Evolutionary conservation across 2,113 vertebrate genomes (phyloP), one percentile per base, ranked within the genome.

Genomic region (Pachycephala philippinensis): DNA sequence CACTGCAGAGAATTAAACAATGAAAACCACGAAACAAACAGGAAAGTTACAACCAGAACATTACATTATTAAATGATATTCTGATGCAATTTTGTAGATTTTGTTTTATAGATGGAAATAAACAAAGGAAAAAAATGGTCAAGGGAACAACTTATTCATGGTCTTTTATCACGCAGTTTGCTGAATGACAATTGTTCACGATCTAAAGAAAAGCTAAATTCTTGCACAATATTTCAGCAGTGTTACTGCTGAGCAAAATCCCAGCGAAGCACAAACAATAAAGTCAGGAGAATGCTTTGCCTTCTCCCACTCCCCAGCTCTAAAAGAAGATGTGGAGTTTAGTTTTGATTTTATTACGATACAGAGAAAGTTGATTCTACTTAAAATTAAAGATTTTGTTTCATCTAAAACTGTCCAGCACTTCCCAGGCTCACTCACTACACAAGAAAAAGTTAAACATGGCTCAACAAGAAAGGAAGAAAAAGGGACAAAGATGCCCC

Each of bases 251-350:
- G 7, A 84, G 50, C 6, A 93, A 84, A 93, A 63, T n/a, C 42
- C 30, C 24, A 7, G 20, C 6, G 5, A 54, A 87, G 8, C 14
- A 69, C 6, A 45, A 63, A 81, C 18, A 86, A 53, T 30, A 12
- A 69, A 77, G 15, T 15, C 16, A 27, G 52, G 22, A 69, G n/a
- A 49, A 75, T 14, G 26, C 6, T 63, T 50, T 75, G 26, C 33
- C 10, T 61, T 42, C 2, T 1, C 1, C 2, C 7, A 7, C 2
- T 16, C 26, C 3, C 1, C 17, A 21, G 10, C 12, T 74, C 27
- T 44, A n/a, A 61, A 56, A 37, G 49, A 68, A 7, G 15, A 66
- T 9, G 10, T 26, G 6, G 20, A 69, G 15, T 81, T 6, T 3
- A 54, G 39, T 10, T 89, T 50, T 71, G 26, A 68, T n/a, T 63